A percentile compares a stretch with the other conserved stretches of the same genome.
phyloP scores from a whole-genome alignment of 2,797 vertebrate species.

The Helostoma temminkii region DNA sequence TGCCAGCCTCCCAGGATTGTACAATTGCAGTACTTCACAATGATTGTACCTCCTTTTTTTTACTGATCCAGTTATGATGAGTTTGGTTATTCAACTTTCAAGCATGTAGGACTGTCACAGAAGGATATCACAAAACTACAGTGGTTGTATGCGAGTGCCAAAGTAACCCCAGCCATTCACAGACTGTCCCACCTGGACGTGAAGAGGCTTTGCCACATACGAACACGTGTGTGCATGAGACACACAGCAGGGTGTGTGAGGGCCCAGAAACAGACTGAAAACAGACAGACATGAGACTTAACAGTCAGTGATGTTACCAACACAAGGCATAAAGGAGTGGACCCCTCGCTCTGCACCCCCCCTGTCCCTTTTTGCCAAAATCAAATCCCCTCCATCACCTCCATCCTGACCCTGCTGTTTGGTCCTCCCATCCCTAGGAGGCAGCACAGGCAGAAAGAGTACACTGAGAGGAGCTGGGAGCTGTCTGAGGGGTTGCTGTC shows the following conservation, averaged over 20 bases:
- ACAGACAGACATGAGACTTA: conserved; percentile 76
- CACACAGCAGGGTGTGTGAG: conserved; percentile 73
- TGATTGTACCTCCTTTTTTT: conserved; percentile 64
- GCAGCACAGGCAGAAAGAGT: conserved; percentile 93
- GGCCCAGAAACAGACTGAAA: conserved; percentile 88
- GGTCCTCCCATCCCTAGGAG: conserved; percentile 93
- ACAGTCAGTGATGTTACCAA: conserved; percentile 99
- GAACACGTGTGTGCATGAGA: conserved; percentile 60
- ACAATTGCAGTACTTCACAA: conserved; percentile 67
- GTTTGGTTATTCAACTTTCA: conserved; percentile 73
- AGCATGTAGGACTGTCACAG: conserved; percentile 75
- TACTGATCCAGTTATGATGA: conserved; percentile 68
- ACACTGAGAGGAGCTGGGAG: conserved; percentile 99
- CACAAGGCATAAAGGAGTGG: conserved; percentile 99
- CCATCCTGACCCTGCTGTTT: conserved; percentile 85
- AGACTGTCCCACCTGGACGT: conserved; percentile 84
- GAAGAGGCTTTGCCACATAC: conserved; percentile 81
- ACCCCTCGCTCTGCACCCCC: conserved; percentile 93
- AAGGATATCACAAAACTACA: conserved; percentile 78
- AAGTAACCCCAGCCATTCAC: conserved; percentile 82
- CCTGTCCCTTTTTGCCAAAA: conserved; percentile 89
- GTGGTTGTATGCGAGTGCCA: conserved; percentile 72
- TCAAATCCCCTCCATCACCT: conserved; percentile 89
- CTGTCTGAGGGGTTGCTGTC: conserved; percentile 99
- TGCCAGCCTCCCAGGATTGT: conserved; percentile 77